Evolutionary conservation across 1,140 invertebrate genomes (phyloP).

Genomic region (Penaeus chinensis): DNA sequence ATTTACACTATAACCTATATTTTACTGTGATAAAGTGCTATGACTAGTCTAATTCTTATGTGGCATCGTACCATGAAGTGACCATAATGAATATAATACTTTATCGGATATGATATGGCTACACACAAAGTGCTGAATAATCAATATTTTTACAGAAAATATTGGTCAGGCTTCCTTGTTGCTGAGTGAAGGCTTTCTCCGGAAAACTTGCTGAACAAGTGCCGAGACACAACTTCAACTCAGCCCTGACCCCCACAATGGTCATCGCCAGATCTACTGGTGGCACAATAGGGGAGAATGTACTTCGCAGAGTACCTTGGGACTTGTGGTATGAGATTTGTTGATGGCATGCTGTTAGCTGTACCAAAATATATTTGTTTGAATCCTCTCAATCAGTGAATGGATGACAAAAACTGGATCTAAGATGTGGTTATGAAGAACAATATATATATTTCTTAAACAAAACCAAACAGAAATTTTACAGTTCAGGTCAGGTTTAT

Average conservation of each 20-base stretch:
- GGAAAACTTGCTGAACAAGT: conserved; percentile 60
- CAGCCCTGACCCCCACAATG: conserved; percentile 34
- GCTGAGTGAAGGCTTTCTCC: conserved; percentile 40
- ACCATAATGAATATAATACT: conserved; percentile 13
- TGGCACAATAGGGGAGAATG: conserved; percentile 28
- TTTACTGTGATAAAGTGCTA: conserved; percentile 22
- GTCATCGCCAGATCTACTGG: conserved; percentile 45
- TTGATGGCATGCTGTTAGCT: neutral
- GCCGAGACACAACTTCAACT: conserved; percentile 49
- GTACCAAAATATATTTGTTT: neutral
- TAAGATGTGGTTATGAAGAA: no score
- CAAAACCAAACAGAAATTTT: no score
- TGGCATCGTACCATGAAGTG: conserved; percentile 19
- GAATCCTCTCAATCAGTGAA: neutral
- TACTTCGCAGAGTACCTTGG: conserved; percentile 10
- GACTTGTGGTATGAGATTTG: neutral
- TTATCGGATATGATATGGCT: conserved; percentile 4
- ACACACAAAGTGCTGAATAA: conserved; percentile 14
- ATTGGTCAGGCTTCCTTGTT: conserved; percentile 18
- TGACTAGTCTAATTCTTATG: conserved; percentile 52
- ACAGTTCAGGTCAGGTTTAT: no score
- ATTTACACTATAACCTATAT: neutral
- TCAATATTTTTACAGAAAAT: conserved; percentile 17
- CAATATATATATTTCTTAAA: no score
- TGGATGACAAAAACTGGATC: no score